Percentiles rank a stretch among this genome's conserved stretches.
Conservation (phyloP, 2,888 invertebrate species). For the Dynastes grantii region DNA sequence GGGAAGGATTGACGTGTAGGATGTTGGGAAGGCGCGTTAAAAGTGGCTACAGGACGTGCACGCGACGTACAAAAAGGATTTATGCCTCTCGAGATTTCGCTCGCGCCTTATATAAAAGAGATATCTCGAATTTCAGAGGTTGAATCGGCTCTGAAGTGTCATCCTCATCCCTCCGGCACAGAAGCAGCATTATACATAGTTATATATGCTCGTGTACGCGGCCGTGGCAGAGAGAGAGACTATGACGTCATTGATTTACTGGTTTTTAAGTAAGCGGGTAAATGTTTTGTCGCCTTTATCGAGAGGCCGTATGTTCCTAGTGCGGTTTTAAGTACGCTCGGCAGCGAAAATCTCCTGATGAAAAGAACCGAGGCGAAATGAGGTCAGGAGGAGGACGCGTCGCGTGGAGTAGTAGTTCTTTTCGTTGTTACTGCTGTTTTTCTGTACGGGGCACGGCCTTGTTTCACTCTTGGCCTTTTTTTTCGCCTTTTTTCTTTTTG, state of each 20-base stretch:
- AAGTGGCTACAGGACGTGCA: slow-evolving; percentile 21
- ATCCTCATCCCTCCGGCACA: neutral
- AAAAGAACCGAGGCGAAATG: neutral
- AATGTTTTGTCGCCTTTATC: slow-evolving; percentile 56
- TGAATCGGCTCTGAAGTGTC: slow-evolving; percentile 31
- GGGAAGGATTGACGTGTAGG: neutral
- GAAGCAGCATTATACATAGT: neutral
- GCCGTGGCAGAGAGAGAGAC: slow-evolving; percentile 23
- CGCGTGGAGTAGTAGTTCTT: neutral
- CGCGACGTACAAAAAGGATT: slow-evolving; percentile 39
- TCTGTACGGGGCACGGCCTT: neutral
- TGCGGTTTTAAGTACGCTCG: slow-evolving; percentile 4
- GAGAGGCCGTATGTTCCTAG: slow-evolving; percentile 41
- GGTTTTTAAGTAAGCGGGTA: slow-evolving; percentile 55
- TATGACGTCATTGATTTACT: slow-evolving; percentile 53
- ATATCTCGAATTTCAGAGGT: slow-evolving; percentile 41
- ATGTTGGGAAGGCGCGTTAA: neutral
- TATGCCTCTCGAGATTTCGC: slow-evolving; percentile 24
- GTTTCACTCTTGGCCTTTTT: too few relatives aligned
- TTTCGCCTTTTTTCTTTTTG: too few relatives aligned
- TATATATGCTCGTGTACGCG: neutral
- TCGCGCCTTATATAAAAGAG: slow-evolving; percentile 32
- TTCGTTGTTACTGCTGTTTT: neutral
- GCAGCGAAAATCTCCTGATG: slow-evolving; percentile 22
- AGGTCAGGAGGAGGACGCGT: slow-evolving; percentile 1